Evolutionary conservation across 2,797 vertebrate genomes (phyloP), one percentile per base, ranked within the genome.

Genomic region (Muscicapa comitata): DNA sequence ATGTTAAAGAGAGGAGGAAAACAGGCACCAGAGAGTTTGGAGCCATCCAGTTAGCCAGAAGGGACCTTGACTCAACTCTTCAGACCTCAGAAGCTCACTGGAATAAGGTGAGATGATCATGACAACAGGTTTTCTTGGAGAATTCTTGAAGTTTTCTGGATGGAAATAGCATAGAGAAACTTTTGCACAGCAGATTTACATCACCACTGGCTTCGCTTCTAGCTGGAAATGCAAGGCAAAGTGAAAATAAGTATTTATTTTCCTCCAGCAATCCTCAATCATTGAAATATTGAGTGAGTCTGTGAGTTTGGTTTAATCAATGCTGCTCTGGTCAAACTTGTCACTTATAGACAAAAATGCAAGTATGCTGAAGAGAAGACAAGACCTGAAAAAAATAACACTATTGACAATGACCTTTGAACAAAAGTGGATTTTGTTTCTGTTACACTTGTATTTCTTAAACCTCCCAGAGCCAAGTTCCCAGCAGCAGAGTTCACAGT

Each of bases 281-380:
- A 71, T 24, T 94, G 76, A 83, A 93, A 80, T 93, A 95, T 71
- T 58, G 87, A 94, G 75, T 90, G 75, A 77, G 17, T 55, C 57
- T 86, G n/a, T 93, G 78, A 83, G 65, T 58, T 91, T 80, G 68
- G 42, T 91, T 94, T 66, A 89, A 93, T 95, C 94, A 83, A 91
- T 96, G 42, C 24, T 50, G 38, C 53, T 92, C 29, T 67, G 72
- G 85, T 85, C 82, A 89, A 92, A 88, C 48, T 83, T 59, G 55
- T 71, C 91, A 78, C 58, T 92, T 91, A 67, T 1, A 74, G 84
- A 89, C 45, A 83, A 83, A 88, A 90, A 84, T 55, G 14, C 25
- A 48, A 72, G 51, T 51, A 29, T 68, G 48, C 53, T 7, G 4
- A 72, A 88, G 53, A 91, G 57, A 89, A 96, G 96, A 91, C 58